Evolutionary conservation across 2,888 invertebrate species (phyloP), one percentile per base, ranked within the genome.

Genomic region (Dascillus cervinus): DNA sequence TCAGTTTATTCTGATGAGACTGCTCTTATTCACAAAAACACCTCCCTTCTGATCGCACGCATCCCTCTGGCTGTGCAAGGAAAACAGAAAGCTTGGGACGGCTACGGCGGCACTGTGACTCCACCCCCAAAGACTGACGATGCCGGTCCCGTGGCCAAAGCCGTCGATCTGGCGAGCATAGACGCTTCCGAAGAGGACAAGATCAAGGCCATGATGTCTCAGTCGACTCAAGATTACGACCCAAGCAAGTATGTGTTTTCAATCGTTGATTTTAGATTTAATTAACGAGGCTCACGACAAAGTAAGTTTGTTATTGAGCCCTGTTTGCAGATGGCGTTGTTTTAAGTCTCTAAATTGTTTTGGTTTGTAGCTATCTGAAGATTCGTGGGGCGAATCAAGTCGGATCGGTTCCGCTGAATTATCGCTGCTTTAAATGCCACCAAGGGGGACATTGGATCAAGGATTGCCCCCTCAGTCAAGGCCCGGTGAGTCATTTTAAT

Each of bases 361-460:
- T 42, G 49, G 47, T 41, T 72, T 75, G 37, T 63, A 94, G 92
- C 61, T 94, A 92, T 65, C 77, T 84, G 64, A 87, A 86, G 69
- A 82, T 89, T 57, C 80, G 86, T 56, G 87, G 87, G 35, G 84
- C 87, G 29, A 84, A 83, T 63, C 90, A 91, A 69, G 77, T 82
- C 50, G 95, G 94, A 13, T 78, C 82, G 49, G 90, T 95, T 11
- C 95, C 95, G 31, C 65, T 82, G n/a, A 82, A 80, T 56, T 98
- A 98, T 66, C 75, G 85, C 26, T 98, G 98, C 65, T 89, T 85
- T 60, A 89, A 89, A 64, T 98, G 98, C 66, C 84, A 89, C 53
- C 85, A 91, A 62, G 77, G 81, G 37, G 98, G 98, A 1, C 98
- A 98, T 66, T 97, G 92, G 91, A 95, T 95, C 46, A 90, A 89